Percentiles rank a stretch among this genome's conserved stretches.
phyloP scores from a whole-genome alignment of 2,888 invertebrate species.

The Papilio protenor region DNA sequence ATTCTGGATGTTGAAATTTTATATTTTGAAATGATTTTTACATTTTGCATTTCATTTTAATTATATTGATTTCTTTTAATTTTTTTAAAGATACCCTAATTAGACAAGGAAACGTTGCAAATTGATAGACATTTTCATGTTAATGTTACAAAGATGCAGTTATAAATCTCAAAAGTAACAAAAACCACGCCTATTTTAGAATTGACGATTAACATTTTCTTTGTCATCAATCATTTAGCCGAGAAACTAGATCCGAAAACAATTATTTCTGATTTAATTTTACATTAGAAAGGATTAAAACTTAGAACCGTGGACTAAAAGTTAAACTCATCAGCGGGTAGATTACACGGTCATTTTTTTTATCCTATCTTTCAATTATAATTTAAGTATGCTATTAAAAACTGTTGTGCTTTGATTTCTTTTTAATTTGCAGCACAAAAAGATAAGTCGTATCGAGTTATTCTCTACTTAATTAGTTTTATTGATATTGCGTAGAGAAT shows the following conservation, averaged over 20 bases:
- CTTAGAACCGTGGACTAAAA: neutral
- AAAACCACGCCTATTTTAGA: neutral
- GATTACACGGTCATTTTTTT: neutral
- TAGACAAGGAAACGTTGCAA: neutral
- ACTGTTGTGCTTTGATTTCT: no score
- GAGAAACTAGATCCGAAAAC: neutral
- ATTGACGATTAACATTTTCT: neutral
- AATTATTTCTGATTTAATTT: neutral
- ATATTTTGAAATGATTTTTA: neutral
- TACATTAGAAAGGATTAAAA: neutral
- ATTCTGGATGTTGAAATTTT: neutral
- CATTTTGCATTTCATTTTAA: no score
- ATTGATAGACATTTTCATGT: neutral
- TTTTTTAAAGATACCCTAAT: neutral
- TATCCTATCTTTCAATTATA: no score
- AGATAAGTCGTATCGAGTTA: neutral
- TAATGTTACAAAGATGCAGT: neutral
- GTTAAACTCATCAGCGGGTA: neutral
- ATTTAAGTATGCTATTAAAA: no score
- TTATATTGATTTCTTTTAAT: neutral
- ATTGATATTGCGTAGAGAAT: neutral
- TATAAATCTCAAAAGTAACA: neutral
- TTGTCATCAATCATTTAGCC: neutral
- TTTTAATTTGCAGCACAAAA: neutral
- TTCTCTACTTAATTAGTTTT: neutral